phyloP scores from a whole-genome alignment of 1,140 invertebrate genomes.

The Telenomus remus region DNA sequence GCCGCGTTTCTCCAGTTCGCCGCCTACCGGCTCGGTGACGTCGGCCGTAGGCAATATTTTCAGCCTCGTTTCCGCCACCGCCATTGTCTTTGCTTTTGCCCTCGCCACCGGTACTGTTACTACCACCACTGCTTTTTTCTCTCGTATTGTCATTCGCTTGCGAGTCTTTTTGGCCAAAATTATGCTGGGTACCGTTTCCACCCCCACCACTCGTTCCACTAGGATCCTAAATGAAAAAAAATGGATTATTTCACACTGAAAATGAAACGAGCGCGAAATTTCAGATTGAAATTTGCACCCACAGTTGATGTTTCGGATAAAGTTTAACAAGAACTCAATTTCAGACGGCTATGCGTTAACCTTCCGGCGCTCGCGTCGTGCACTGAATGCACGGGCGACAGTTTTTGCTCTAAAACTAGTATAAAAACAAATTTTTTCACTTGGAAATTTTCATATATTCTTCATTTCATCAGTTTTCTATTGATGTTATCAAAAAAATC shows the following conservation, averaged over 20 bases:
- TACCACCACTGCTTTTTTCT: constrained; percentile 34
- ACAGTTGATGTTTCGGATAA: too few species aligned
- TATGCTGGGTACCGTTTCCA: constrained; percentile 59
- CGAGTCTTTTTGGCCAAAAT: constrained; percentile 56
- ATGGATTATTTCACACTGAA: background rate
- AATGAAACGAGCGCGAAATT: background rate
- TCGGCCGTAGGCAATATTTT: constrained; percentile 67
- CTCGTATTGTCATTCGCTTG: constrained; percentile 47
- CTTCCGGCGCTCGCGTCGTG: too few species aligned
- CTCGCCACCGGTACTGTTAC: constrained; percentile 61
- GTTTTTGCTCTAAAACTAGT: too few species aligned
- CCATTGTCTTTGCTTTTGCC: constrained; percentile 61
- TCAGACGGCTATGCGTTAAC: too few species aligned
- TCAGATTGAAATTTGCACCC: background rate
- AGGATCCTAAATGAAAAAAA: constrained; percentile 72
- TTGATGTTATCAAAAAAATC: too few species aligned
- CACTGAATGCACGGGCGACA: too few species aligned
- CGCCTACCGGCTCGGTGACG: constrained; percentile 77
- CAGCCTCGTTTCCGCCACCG: constrained; percentile 62
- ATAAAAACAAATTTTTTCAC: too few species aligned
- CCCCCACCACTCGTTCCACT: constrained; percentile 71
- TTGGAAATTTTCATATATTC: too few species aligned
- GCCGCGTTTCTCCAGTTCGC: constrained; percentile 79
- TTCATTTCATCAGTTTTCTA: too few species aligned
- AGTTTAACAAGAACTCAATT: too few species aligned